Percentiles rank a stretch among this genome's conserved stretches.
Evolutionary conservation across 2,797 vertebrate species (phyloP).

Genomic region (Ceryle rudis): DNA sequence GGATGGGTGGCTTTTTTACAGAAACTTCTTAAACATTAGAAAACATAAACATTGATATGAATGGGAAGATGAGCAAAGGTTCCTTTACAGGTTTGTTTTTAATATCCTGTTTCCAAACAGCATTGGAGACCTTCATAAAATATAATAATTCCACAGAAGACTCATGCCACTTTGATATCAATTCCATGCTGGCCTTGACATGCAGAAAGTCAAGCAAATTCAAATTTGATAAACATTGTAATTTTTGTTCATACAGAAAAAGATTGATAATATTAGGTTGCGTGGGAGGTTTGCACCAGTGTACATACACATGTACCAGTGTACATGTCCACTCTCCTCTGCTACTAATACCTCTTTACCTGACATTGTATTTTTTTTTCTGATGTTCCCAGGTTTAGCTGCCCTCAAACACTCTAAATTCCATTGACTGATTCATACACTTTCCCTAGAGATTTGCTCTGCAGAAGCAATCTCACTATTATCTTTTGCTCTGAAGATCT

Average conservation of each 20-base stretch:
- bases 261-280: background rate
- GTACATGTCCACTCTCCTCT: background rate
- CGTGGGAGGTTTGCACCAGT: background rate
- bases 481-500: background rate
- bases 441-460: background rate
- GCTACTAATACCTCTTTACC: background rate
- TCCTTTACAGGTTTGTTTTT: background rate
- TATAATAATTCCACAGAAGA: background rate
- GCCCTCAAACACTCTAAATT: background rate
- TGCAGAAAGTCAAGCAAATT: background rate
- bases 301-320: background rate
- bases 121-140: background rate
- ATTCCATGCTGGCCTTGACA: background rate
- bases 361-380: background rate
- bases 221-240: background rate
- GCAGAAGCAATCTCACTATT: background rate
- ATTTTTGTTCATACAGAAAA: background rate
- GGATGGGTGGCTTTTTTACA: background rate
- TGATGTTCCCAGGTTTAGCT: background rate
- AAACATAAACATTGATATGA: background rate
- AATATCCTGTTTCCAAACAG: background rate
- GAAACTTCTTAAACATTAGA: background rate
- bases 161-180: background rate
- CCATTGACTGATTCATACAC: background rate
- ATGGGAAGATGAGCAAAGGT: background rate